phyloP scores from a whole-genome alignment of 2,113 vertebrate genomes.

The Eptesicus fuscus region DNA sequence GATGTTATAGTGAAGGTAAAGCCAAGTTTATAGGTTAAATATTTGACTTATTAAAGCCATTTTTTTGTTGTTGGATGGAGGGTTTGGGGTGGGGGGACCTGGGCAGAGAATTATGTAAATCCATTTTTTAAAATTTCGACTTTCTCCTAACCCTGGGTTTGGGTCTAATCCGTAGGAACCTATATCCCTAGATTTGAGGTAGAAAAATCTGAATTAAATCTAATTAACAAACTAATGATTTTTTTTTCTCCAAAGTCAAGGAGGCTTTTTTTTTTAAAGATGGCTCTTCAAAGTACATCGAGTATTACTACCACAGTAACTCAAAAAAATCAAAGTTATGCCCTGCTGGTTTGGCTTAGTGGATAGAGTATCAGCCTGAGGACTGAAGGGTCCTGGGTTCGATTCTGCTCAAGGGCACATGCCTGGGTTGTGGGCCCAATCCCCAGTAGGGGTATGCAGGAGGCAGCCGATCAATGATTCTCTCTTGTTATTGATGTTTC shows the following conservation, averaged over 20 bases:
- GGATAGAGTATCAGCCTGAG: background rate
- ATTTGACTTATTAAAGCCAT: constrained; percentile 55
- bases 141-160: constrained; percentile 46
- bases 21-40: constrained; percentile 70
- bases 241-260: constrained; percentile 21
- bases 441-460: background rate
- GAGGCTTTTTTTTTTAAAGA: background rate
- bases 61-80: constrained; percentile 36
- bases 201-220: constrained; percentile 36
- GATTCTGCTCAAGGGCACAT: background rate
- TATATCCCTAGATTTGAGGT: constrained; percentile 11
- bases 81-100: constrained; percentile 33
- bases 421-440: background rate
- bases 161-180: constrained; percentile 26
- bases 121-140: constrained; percentile 34
- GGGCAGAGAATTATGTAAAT: constrained; percentile 63
- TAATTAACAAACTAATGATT: constrained; percentile 26
- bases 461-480: background rate
- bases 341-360: background rate
- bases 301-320: constrained; percentile 14
- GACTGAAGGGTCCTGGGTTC: background rate
- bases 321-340: constrained; percentile 4
- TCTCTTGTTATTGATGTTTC: background rate
- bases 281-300: constrained; percentile 14
- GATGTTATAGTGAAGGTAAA: constrained; percentile 75